A percentile compares a stretch with the other conserved stretches of the same genome.
These are phyloP conservation scores for Crotalus helleri DNA, from an alignment of 2,113 vertebrate genomes.

Conservation along the genomic window DNA sequence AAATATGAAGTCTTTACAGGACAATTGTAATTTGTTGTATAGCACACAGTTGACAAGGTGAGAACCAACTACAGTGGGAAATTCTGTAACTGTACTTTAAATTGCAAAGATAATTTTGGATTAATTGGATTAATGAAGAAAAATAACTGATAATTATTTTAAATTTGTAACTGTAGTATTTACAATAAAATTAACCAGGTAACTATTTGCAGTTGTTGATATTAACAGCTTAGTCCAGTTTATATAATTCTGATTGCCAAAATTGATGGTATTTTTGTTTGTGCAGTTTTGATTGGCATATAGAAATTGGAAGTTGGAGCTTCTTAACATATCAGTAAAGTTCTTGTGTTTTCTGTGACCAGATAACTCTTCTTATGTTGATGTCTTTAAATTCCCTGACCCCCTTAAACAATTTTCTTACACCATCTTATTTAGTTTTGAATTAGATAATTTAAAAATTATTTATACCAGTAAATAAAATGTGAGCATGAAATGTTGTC, in stretches of 20 bases:
- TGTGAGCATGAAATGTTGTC: not conserved
- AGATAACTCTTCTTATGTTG: not conserved
- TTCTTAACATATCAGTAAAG: not conserved
- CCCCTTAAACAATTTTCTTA: not conserved
- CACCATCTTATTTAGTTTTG: not conserved
- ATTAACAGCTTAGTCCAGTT: not conserved
- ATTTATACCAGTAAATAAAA: not conserved
- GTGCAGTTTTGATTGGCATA: not conserved
- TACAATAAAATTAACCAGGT: not conserved
- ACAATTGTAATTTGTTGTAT: not conserved
- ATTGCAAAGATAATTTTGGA: not conserved
- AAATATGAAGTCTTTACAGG: not conserved
- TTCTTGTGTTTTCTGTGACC: not conserved
- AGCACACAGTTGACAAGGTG: not conserved
- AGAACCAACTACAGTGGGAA: not conserved
- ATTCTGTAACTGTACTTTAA: not conserved
- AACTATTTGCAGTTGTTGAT: not conserved
- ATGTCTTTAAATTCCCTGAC: not conserved
- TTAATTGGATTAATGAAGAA: not conserved
- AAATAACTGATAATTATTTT: not conserved
- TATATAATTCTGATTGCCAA: not conserved
- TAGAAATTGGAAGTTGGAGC: not conserved
- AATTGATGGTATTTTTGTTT: not conserved
- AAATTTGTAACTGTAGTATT: not conserved
- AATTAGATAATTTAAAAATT: not conserved